These are phyloP conservation scores for Porites evermanni DNA, from an alignment of 92 coral and sea anemone species.

Conservation along the genomic window DNA sequence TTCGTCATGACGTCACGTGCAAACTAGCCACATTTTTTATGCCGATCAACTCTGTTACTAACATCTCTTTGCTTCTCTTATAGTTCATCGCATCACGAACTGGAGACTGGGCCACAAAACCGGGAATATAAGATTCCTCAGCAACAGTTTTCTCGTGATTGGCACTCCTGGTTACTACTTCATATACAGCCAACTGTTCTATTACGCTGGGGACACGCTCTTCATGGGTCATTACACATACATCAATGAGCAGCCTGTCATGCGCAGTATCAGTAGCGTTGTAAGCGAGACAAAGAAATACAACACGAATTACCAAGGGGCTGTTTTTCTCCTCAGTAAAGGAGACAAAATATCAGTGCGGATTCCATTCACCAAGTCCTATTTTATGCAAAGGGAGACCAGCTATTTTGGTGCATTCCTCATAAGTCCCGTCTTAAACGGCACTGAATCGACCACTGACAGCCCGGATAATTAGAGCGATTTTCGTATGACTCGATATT, in stretches of 20 bases:
- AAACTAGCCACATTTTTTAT: too few relatives aligned
- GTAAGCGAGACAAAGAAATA: slow-evolving; percentile 74
- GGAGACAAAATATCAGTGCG: slow-evolving; percentile 92
- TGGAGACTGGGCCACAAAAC: slow-evolving; percentile 83
- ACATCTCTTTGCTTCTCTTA: slow-evolving; percentile 12
- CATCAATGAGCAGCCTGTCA: slow-evolving; percentile 75
- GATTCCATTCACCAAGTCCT: slow-evolving; percentile 82
- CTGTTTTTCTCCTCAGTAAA: slow-evolving; percentile 76
- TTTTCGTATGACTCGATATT: too few relatives aligned
- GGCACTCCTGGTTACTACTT: slow-evolving; percentile 88
- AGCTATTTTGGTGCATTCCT: slow-evolving; percentile 95
- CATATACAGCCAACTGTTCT: slow-evolving; percentile 94
- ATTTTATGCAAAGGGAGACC: slow-evolving; percentile 81
- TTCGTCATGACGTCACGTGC: too few relatives aligned
- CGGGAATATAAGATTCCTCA: slow-evolving; percentile 82
- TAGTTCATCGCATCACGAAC: slow-evolving; percentile 90
- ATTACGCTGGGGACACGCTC: slow-evolving; percentile 80
- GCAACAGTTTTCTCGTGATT: slow-evolving; percentile 79
- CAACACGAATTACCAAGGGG: slow-evolving; percentile 96
- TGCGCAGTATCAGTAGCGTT: slow-evolving; percentile 88
- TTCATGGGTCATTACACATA: slow-evolving; percentile 92
- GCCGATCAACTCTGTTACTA: not conserved
- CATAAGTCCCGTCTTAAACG: slow-evolving; percentile 52
- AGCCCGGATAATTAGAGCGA: slow-evolving; percentile 2
- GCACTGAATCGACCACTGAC: not conserved